Base-by-base conservation (phyloP, 2,113 vertebrate species). In the Rhea pennata region DNA sequence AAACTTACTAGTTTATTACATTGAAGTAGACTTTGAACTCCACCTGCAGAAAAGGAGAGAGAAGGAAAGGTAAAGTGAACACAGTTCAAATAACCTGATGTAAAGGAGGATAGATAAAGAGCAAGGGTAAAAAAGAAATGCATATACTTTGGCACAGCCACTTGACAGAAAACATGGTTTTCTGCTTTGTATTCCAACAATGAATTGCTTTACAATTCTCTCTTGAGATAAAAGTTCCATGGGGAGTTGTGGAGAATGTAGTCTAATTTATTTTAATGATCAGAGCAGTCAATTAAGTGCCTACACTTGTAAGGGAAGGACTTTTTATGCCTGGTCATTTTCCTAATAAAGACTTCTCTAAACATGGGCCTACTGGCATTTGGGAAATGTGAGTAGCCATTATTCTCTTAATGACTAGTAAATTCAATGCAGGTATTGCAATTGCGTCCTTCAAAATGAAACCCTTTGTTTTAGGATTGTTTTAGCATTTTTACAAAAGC, bases 231-330 rank as follows among this genome's bases (percentile, higher is more conserved):
- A 94, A 97, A 93, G 83, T 96, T 92, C 96, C 95, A 66, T 9
- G 33, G 96, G 90, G 96, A 97, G 64, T 88, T 95, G 90, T 86
- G 80, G 73, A 94, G 90, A 96, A 88, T 72, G 77, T 19, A 92
- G 88, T 87, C 86, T 93, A 94, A 97, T 96, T 97, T 97, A 96
- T 96, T 96, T 96, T 96, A 97, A 95, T 96, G 95, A 96, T 95
- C 77, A 92, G 86, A 92, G 80, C 50, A 96, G 92, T 94, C 90
- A 96, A 76, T 97, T 96, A 96, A 96, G 65, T 92, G 90, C 76
- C 86, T 95, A 75, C 66, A 56, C 88, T 95, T 94, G 84, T 31
- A 87, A 70, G 70, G 72, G 75, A 92, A 95, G 70, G 62, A 90
- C 90, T 95, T 91, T 93, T 93, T 91, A 95, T 91, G 84, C 72